Percentiles rank a stretch among this genome's conserved stretches.
Evolutionary conservation across 2,113 vertebrate species (phyloP).

Genomic region (Gallinago jamesoni): DNA sequence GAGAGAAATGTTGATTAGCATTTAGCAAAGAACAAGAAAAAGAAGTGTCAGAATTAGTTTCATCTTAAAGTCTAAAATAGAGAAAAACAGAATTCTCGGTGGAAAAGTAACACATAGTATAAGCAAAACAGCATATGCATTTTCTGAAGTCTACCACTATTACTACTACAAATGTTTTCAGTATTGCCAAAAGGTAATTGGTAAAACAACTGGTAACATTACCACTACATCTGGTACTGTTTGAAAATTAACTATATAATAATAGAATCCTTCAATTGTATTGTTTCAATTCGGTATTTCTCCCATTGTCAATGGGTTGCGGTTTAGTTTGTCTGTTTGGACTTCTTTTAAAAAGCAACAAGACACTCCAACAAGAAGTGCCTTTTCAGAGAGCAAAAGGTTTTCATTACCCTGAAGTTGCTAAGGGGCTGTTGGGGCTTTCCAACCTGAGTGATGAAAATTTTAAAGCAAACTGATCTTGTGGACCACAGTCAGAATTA

Average conservation of each 20-base stretch:
- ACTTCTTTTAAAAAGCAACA: neutral
- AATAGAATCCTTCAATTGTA: neutral
- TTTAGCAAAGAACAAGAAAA: neutral
- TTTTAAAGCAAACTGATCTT: neutral
- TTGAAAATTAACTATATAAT: neutral
- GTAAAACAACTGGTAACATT: neutral
- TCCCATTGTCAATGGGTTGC: neutral
- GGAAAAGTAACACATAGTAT: neutral
- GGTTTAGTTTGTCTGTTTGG: neutral
- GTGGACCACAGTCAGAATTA: neutral
- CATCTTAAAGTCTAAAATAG: neutral
- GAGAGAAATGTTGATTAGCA: neutral
- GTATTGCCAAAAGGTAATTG: neutral
- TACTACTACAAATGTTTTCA: neutral
- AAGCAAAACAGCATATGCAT: neutral
- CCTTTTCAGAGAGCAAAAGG: neutral
- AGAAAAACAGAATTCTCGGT: neutral
- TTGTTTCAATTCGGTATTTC: neutral
- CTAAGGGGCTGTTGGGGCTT: neutral
- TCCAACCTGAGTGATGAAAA: neutral
- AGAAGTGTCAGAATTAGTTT: neutral
- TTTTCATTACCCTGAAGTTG: neutral
- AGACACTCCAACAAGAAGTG: neutral
- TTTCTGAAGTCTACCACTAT: neutral
- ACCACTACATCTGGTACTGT: neutral